A percentile compares a stretch with the other conserved stretches of the same genome.
These are phyloP conservation scores for Caerostris extrusa DNA, from an alignment of 1,140 invertebrate species.

Conservation along the genomic window DNA sequence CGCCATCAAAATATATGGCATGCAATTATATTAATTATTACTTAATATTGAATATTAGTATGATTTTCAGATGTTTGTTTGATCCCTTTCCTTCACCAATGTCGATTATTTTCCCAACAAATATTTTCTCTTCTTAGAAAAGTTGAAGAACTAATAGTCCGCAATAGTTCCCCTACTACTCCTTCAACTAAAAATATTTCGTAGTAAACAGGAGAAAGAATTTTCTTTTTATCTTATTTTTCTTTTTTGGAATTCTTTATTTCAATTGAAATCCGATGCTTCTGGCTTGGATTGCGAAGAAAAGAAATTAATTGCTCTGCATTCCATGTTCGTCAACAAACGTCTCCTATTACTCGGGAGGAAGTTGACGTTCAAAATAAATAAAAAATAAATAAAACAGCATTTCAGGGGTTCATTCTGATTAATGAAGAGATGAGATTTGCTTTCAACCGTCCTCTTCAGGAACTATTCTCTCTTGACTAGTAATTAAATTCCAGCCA, in stretches of 20 bases:
- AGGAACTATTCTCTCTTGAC: not conserved
- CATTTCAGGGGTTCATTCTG: not conserved
- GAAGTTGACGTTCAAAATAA: not conserved
- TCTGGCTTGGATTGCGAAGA: not conserved
- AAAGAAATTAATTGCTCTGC: slow-evolving; percentile 5
- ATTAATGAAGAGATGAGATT: not conserved
- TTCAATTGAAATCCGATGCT: not conserved
- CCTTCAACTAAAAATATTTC: too few species aligned
- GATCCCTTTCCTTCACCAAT: too few species aligned
- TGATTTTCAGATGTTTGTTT: too few species aligned
- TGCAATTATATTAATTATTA: too few species aligned
- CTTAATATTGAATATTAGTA: too few species aligned
- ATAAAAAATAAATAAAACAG: not conserved
- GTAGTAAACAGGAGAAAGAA: too few species aligned
- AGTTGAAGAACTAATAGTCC: too few species aligned
- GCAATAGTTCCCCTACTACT: too few species aligned
- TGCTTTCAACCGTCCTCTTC: not conserved
- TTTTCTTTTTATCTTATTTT: too few species aligned
- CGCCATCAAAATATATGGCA: too few species aligned
- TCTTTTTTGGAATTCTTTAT: not conserved
- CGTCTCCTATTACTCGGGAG: not conserved
- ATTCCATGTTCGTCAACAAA: not conserved
- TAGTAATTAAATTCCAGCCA: slow-evolving; percentile 17
- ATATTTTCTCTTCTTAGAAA: too few species aligned
- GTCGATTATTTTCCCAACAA: too few species aligned